Percentiles rank a stretch among this genome's conserved stretches.
These are phyloP conservation scores for Macrobrachium rosenbergii DNA, from an alignment of 1,140 invertebrate genomes.

Conservation along the genomic window DNA sequence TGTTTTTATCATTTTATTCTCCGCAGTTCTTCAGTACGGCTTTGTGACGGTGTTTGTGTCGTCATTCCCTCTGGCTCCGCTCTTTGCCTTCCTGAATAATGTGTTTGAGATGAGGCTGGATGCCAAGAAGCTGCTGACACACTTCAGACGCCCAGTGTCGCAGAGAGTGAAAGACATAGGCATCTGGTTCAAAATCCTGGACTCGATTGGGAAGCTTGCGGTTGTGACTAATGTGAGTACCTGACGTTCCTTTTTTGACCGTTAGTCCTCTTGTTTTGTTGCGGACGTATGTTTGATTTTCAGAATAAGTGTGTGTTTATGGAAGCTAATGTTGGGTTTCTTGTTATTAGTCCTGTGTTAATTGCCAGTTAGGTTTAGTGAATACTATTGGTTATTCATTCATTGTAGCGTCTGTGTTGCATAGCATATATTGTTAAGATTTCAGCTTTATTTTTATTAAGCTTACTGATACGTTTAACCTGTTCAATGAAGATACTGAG, in stretches of 20 bases:
- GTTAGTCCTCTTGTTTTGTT: too few species aligned
- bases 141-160: constrained; percentile 87
- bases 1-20: constrained; percentile 51
- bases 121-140: constrained; percentile 87
- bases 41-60: constrained; percentile 93
- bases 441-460: too few species aligned
- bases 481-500: too few species aligned
- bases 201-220: constrained; percentile 89
- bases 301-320: neutral
- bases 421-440: too few species aligned
- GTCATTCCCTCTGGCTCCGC: constrained; percentile 89
- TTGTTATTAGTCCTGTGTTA: constrained; percentile 66
- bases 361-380: neutral
- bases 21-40: constrained; percentile 87
- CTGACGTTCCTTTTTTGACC: neutral
- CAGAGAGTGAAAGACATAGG: constrained; percentile 89
- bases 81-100: constrained; percentile 91
- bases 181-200: constrained; percentile 92
- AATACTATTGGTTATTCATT: too few species aligned
- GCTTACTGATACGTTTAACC: too few species aligned
- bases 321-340: neutral
- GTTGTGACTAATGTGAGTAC: constrained; percentile 91
- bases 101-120: constrained; percentile 90
- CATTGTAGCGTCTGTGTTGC: too few species aligned
- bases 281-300: too few species aligned